Base-by-base conservation (phyloP, 2,113 vertebrate species). In the Paradisaea rubra region DNA sequence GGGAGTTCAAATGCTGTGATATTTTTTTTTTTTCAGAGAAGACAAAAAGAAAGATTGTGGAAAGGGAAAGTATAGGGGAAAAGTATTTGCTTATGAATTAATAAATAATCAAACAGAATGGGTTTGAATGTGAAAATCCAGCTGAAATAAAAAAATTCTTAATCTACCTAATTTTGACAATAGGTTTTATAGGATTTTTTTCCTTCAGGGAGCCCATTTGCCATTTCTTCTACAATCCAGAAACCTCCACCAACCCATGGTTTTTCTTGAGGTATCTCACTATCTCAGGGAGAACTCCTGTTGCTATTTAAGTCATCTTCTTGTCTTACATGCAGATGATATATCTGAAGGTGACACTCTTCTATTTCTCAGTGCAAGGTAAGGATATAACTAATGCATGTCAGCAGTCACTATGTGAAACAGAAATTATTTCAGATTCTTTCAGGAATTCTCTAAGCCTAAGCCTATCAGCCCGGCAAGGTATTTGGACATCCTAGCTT, bases 381-480 rank as follows among this genome's bases (percentile, higher is more conserved):
- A 82, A 86, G 44, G 63, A 49, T 47, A 42, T 24, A 90, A 69
- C 49, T 90, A 86, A 81, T 91, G 81, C 21, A 6, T 53, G 28
- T 71, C 65, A 71, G 47, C 24, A 87, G 69, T 44, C 65, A 52
- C 73, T 92, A 16, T 41, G 37, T 56, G 44, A 76, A 95, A 71
- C 23, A 92, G 52, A 92, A 94, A 89, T 91, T 52, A 89, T 64
- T 95, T 92, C 64, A 47, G 33, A 71, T 81, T 95, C 61, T 77
- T 91, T 56, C 47, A 54, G 35, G 65, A 91, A 87, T 81, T 87
- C 22, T 87, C 73, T 87, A 89, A 91, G 47, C 60, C 80, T 86
- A 93, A 92, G 41, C 69, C 89, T 95, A 87, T 87, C 73, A 84
- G 19, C 73, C 53, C 81, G 89, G 88, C 85, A 89, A 85, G 78